Percentiles rank a stretch among this genome's conserved stretches.
Evolutionary conservation across 1,140 invertebrate genomes (phyloP).

Genomic region (Ceratosolen solmsi): DNA sequence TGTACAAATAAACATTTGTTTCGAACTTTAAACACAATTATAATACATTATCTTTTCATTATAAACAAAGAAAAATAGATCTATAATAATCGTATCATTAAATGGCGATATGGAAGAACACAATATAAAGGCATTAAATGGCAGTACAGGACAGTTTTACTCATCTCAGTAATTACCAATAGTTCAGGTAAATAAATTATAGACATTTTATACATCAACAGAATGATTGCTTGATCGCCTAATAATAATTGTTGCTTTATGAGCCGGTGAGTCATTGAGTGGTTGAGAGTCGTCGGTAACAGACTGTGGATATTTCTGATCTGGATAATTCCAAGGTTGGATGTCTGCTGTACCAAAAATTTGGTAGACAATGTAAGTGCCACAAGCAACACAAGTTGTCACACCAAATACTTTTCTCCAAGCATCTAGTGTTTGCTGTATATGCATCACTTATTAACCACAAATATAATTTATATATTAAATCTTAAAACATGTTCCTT

Average conservation of each 20-base stretch:
- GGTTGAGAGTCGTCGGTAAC: slow-evolving; percentile 66
- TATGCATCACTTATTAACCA: slow-evolving; percentile 4
- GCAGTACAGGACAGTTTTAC: not conserved
- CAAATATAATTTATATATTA: too few species aligned
- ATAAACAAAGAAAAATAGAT: too few species aligned
- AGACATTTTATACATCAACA: slow-evolving; percentile 30
- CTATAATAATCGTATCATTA: too few species aligned
- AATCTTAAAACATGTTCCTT: too few species aligned
- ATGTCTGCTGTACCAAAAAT: slow-evolving; percentile 80
- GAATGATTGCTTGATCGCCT: slow-evolving; percentile 52
- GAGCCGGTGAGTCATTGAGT: slow-evolving; percentile 61
- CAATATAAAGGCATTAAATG: slow-evolving; percentile 22
- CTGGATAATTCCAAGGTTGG: slow-evolving; percentile 77
- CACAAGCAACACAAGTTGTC: slow-evolving; percentile 77
- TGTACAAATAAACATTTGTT: not conserved
- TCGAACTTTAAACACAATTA: too few species aligned
- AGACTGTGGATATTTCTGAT: slow-evolving; percentile 68
- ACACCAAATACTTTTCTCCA: slow-evolving; percentile 85
- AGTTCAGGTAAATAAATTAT: slow-evolving; percentile 1
- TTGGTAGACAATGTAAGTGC: slow-evolving; percentile 81
- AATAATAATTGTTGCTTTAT: slow-evolving; percentile 59
- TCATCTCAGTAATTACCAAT: not conserved
- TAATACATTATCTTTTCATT: too few species aligned
- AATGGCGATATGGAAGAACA: slow-evolving; percentile 30
- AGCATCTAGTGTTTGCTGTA: slow-evolving; percentile 76